A percentile compares a stretch with the other conserved stretches of the same genome.
These are phyloP conservation scores for Petrocephalus schoutedeni DNA, from an alignment of 2,797 vertebrate species.

Conservation along the genomic window DNA sequence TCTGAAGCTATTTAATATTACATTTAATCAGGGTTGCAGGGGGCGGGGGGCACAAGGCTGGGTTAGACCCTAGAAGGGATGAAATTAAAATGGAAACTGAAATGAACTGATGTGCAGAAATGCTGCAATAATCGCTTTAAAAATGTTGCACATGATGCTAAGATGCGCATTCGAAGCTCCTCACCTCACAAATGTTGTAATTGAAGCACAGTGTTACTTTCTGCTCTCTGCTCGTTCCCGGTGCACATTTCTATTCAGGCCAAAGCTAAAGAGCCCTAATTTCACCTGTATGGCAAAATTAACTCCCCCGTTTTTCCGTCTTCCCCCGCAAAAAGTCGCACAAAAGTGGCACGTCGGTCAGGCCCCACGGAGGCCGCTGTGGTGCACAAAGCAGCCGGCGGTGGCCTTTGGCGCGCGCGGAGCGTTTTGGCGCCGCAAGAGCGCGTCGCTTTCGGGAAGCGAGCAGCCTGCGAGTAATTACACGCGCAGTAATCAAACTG, in stretches of 20 bases:
- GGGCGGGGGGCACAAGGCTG: background rate
- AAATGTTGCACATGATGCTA: background rate
- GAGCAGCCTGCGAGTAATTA: conserved; percentile 30
- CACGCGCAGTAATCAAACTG: conserved; percentile 20
- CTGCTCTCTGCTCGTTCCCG: background rate
- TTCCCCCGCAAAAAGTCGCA: background rate
- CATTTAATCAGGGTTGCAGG: background rate
- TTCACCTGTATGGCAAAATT: background rate
- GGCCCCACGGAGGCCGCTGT: background rate
- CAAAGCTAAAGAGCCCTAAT: conserved; percentile 5
- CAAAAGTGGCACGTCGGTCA: background rate
- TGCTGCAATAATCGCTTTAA: background rate
- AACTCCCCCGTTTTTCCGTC: background rate
- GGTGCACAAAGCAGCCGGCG: conserved; percentile 10
- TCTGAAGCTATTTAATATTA: background rate
- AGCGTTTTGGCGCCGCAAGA: conserved; percentile 19
- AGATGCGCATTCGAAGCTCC: background rate
- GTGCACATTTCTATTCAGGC: background rate
- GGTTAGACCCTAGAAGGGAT: background rate
- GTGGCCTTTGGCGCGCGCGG: background rate
- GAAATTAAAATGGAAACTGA: background rate
- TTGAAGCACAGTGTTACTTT: conserved; percentile 9
- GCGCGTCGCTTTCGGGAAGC: background rate
- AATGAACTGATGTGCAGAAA: background rate
- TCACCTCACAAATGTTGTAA: background rate